A percentile compares a stretch with the other conserved stretches of the same genome.
These are phyloP conservation scores for Nematostella vectensis DNA, from an alignment of 92 coral and sea anemone genomes.

Conservation along the genomic window DNA sequence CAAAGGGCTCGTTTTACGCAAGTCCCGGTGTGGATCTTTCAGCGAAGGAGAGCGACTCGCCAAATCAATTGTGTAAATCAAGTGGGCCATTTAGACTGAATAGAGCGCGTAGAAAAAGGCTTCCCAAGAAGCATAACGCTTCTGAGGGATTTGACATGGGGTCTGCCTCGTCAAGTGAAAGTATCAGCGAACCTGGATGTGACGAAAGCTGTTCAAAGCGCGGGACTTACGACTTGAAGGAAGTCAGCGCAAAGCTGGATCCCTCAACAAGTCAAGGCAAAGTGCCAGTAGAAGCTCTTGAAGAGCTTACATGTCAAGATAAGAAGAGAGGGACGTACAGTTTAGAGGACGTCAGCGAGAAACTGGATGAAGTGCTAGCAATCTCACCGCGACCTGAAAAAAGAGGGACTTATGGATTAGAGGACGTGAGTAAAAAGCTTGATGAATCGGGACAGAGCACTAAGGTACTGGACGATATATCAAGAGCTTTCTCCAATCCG, in stretches of 20 bases:
- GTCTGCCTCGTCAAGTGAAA: not conserved
- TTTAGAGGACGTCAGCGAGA: conserved; percentile 9
- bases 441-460: conserved; percentile 6
- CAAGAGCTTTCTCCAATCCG: conserved; percentile 1
- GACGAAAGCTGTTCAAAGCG: conserved; percentile 18
- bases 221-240: conserved; percentile 52
- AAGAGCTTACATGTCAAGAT: conserved; percentile 13
- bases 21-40: too few species aligned
- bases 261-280: conserved; percentile 28
- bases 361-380: too few species aligned
- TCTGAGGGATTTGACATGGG: not conserved
- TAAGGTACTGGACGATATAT: not conserved
- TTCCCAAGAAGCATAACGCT: too few species aligned
- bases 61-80: not conserved
- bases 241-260: conserved; percentile 38
- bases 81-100: not conserved
- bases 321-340: conserved; percentile 27
- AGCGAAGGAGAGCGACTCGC: not conserved
- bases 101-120: too few species aligned
- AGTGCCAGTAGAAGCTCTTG: conserved; percentile 44
- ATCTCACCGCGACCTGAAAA: too few species aligned
- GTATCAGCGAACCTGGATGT: too few species aligned
- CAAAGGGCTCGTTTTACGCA: too few species aligned
- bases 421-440: conserved; percentile 31
- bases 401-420: conserved; percentile 59